phyloP scores from a whole-genome alignment of 2,888 invertebrate species.

The Lysandra coridon region DNA sequence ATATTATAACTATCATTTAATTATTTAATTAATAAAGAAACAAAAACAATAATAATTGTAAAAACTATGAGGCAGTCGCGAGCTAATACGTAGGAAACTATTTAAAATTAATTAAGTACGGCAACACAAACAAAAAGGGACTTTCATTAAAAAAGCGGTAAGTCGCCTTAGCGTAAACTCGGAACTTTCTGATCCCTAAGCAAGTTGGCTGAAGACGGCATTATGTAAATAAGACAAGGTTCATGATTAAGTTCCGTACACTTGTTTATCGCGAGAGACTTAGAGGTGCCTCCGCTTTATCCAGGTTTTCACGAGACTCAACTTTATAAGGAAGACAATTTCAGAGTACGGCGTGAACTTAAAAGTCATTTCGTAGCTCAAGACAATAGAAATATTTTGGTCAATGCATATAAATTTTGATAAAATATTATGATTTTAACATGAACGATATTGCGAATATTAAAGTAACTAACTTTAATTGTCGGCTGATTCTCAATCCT shows the following conservation, averaged over 20 bases:
- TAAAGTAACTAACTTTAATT: no score
- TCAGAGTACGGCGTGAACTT: background rate
- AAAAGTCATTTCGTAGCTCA: background rate
- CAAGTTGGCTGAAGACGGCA: constrained; percentile 64
- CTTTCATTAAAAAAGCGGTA: constrained; percentile 33
- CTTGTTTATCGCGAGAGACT: constrained; percentile 37
- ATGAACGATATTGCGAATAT: no score
- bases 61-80: background rate
- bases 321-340: constrained; percentile 33
- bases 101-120: background rate
- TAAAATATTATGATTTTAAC: no score
- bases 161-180: constrained; percentile 43
- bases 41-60: background rate
- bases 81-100: background rate
- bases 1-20: background rate
- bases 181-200: constrained; percentile 59
- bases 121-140: constrained; percentile 11
- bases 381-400: background rate
- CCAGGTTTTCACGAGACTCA: constrained; percentile 30
- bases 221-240: constrained; percentile 70
- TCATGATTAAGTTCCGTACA: constrained; percentile 67
- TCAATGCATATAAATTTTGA: no score
- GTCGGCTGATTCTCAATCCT: no score
- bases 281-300: constrained; percentile 31
- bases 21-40: background rate